phyloP scores from a whole-genome alignment of 2,797 vertebrate genomes.

The Pogonophryne albipinna region DNA sequence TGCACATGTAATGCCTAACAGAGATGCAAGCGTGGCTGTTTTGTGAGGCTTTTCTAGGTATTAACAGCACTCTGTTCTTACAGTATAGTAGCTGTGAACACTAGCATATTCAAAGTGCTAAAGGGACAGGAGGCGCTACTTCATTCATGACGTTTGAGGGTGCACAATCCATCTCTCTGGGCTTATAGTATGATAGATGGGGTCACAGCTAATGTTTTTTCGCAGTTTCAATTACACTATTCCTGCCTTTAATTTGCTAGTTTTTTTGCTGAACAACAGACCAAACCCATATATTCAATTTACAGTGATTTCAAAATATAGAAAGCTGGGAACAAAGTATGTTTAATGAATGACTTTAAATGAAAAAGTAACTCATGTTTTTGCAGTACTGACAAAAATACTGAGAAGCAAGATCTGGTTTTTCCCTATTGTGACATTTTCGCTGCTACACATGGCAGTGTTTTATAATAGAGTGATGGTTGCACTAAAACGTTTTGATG shows the following conservation, averaged over 20 bases:
- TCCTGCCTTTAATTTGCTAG: too few species aligned
- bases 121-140: slow-evolving; percentile 29
- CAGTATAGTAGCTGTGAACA: neutral
- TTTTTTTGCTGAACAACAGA: neutral
- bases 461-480: neutral
- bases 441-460: neutral
- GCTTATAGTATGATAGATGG: neutral
- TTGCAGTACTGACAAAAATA: neutral
- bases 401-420: neutral
- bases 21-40: neutral
- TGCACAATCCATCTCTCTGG: neutral
- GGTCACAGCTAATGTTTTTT: too few species aligned
- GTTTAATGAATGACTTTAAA: too few species aligned
- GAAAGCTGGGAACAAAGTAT: neutral
- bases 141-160: slow-evolving; percentile 24
- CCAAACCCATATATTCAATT: neutral
- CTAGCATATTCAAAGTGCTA: slow-evolving; percentile 16
- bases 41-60: neutral
- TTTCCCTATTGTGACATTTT: neutral
- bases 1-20: neutral
- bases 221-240: neutral
- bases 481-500: neutral
- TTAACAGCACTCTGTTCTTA: neutral
- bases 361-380: neutral
- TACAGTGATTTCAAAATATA: neutral